Percentiles rank a stretch among this genome's conserved stretches.
These are phyloP conservation scores for Zaprionus tsacasi DNA, from an alignment of 1,140 invertebrate species.

Conservation along the genomic window DNA sequence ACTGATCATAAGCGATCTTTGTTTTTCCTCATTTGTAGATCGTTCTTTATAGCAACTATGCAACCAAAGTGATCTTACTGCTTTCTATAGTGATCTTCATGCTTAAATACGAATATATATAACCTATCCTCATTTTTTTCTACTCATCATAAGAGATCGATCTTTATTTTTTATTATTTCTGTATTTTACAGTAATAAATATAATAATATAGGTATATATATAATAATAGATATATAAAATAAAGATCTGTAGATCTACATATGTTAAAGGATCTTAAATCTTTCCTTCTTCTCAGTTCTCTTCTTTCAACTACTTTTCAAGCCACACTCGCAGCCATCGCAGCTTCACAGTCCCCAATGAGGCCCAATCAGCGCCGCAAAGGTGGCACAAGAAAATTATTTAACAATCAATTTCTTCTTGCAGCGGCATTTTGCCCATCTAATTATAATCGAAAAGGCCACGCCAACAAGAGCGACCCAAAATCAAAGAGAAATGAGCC, in stretches of 20 bases:
- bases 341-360: conserved; percentile 5
- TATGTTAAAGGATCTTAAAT: not conserved
- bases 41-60: too few species aligned
- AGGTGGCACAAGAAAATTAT: conserved; percentile 75
- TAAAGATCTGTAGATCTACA: not conserved
- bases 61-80: too few species aligned
- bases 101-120: too few species aligned
- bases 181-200: too few species aligned
- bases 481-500: conserved; percentile 62
- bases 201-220: too few species aligned
- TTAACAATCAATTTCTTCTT: conserved; percentile 73
- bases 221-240: too few species aligned
- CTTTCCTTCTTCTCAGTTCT: not conserved
- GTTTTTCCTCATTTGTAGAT: too few species aligned
- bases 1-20: too few species aligned
- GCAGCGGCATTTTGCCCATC: conserved; percentile 80
- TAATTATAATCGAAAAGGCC: conserved; percentile 70
- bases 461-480: not conserved
- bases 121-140: too few species aligned
- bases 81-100: too few species aligned
- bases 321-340: conserved; percentile 15
- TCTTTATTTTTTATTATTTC: too few species aligned
- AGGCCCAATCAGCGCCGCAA: conserved; percentile 68
- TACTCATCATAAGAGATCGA: too few species aligned
- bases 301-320: not conserved